Conservation (phyloP, 2,888 invertebrate species). For the Eretmocerus hayati region DNA sequence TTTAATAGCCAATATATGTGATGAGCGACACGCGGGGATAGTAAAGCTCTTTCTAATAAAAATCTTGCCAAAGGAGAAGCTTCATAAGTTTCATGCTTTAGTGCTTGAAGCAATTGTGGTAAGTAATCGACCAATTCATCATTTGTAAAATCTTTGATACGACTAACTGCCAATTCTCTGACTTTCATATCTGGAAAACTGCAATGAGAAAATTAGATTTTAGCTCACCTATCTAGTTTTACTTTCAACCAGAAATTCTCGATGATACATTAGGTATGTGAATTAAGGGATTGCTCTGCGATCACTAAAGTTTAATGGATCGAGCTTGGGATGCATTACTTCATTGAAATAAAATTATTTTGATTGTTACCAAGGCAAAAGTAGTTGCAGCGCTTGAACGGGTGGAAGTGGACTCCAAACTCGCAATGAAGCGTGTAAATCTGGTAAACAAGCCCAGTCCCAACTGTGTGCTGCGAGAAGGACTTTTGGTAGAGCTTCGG, state of each 20-base stretch:
- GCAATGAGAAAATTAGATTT: conserved; percentile 11
- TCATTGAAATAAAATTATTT: too few relatives aligned
- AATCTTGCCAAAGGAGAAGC: conserved; percentile 78
- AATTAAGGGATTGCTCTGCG: too few relatives aligned
- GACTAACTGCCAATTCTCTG: conserved; percentile 73
- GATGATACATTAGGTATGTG: background rate
- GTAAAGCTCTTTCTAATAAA: conserved; percentile 72
- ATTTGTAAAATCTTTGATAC: conserved; percentile 71
- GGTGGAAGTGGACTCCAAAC: conserved; percentile 84
- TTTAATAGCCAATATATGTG: conserved; percentile 89
- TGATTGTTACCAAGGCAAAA: conserved; percentile 74
- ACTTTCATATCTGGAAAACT: conserved; percentile 91
- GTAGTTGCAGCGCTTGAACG: conserved; percentile 81
- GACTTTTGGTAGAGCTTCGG: conserved; percentile 81
- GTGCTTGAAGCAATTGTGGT: conserved; percentile 87
- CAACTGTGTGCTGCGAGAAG: conserved; percentile 82
- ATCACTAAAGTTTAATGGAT: too few relatives aligned
- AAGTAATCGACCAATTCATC: conserved; percentile 87
- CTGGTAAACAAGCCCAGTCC: conserved; percentile 82
- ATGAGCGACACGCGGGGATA: conserved; percentile 88
- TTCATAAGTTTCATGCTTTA: conserved; percentile 87
- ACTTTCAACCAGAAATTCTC: background rate
- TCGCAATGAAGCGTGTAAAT: conserved; percentile 78
- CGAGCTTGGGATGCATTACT: too few relatives aligned
- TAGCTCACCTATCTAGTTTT: background rate